Percentiles rank a stretch among this genome's conserved stretches.
Conservation (phyloP, 2,113 vertebrate genomes). For the Phocoena sinus region DNA sequence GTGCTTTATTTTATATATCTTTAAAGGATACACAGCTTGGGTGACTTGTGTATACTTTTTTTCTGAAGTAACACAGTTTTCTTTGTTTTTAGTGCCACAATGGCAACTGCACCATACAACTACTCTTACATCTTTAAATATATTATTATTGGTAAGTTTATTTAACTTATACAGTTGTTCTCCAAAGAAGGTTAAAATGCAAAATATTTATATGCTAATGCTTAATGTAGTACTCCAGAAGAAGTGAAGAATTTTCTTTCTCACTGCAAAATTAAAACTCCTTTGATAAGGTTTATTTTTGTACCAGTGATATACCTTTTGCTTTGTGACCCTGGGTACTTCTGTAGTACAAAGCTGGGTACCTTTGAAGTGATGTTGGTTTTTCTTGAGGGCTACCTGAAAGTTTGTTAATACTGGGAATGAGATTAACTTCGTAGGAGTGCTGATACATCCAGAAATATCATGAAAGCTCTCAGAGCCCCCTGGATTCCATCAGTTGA, state of each 20-base stretch:
- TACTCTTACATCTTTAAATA: conserved; percentile 99
- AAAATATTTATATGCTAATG: not conserved
- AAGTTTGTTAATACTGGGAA: not conserved
- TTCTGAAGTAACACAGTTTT: conserved; percentile 56
- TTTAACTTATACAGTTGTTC: not conserved
- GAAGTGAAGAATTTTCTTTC: conserved; percentile 9
- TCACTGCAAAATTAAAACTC: conserved; percentile 20
- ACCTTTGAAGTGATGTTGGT: not conserved
- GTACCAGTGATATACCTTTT: not conserved
- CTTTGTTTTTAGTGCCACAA: conserved; percentile 86
- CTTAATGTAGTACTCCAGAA: not conserved
- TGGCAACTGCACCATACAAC: conserved; percentile 99
- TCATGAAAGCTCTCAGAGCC: not conserved
- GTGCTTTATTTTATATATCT: not conserved
- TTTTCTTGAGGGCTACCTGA: not conserved
- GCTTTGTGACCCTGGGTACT: not conserved
- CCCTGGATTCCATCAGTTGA: not conserved
- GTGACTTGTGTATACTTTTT: not conserved
- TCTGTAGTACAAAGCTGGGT: not conserved
- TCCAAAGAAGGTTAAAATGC: not conserved
- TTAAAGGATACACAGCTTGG: not conserved
- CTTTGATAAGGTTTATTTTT: conserved; percentile 15
- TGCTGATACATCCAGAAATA: not conserved
- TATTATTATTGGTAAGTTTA: conserved; percentile 98
- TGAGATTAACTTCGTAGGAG: conserved; percentile 16